Evolutionary conservation across 2,797 vertebrate genomes (phyloP).

Genomic region (Chelidonichthys spinosus): DNA sequence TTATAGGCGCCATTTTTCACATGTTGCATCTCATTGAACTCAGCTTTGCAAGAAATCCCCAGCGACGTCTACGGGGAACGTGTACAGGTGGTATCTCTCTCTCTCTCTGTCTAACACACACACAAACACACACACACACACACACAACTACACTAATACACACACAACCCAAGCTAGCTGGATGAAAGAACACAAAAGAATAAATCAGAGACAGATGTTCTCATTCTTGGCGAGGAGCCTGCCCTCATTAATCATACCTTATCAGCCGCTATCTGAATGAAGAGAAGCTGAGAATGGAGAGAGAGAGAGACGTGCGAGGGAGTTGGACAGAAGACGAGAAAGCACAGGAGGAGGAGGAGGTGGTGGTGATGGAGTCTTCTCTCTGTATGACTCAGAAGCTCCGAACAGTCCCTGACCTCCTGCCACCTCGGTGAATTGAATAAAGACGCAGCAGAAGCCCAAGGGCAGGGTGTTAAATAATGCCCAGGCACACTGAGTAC

Average conservation of each 20-base stretch:
- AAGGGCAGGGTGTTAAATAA: slow-evolving; percentile 70
- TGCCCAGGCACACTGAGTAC: slow-evolving; percentile 62
- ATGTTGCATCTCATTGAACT: slow-evolving; percentile 84
- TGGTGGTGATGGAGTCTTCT: slow-evolving; percentile 21
- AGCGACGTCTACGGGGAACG: not conserved
- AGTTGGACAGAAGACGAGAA: slow-evolving; percentile 68
- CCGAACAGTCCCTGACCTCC: slow-evolving; percentile 57
- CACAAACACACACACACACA: slow-evolving; percentile 12
- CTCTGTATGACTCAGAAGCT: slow-evolving; percentile 39
- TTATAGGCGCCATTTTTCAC: slow-evolving; percentile 88
- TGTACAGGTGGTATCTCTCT: slow-evolving; percentile 31
- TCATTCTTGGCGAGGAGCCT: slow-evolving; percentile 79
- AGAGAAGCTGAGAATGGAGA: slow-evolving; percentile 27
- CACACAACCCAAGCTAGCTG: slow-evolving; percentile 1
- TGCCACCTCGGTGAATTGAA: slow-evolving; percentile 51
- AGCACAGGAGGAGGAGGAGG: not conserved
- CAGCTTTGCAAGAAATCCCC: not conserved
- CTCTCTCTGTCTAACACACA: not conserved
- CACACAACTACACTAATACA: slow-evolving; percentile 18
- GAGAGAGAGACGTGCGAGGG: slow-evolving; percentile 44
- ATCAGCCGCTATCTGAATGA: slow-evolving; percentile 85
- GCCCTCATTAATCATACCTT: slow-evolving; percentile 90
- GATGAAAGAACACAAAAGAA: slow-evolving; percentile 86
- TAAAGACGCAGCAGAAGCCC: slow-evolving; percentile 51
- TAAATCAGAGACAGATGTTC: slow-evolving; percentile 90